These are phyloP conservation scores for Nibea coibor DNA, from an alignment of 2,113 vertebrate genomes.

Conservation along the genomic window DNA sequence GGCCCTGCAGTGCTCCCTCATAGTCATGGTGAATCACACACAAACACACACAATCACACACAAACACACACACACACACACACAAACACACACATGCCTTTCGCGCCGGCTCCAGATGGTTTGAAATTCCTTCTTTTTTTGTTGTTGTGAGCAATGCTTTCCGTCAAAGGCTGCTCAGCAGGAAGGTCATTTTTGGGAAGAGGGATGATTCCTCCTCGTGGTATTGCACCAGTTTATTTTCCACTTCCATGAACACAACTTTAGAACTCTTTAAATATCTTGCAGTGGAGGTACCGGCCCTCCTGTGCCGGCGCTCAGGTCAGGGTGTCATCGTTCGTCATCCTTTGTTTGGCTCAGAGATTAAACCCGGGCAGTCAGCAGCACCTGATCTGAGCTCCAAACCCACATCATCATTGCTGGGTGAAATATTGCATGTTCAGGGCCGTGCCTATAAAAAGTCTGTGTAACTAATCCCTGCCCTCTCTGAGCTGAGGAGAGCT, in stretches of 20 bases:
- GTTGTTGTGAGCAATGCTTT: conserved; percentile 53
- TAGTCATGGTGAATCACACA: conserved; percentile 38
- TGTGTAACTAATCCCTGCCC: conserved; percentile 60
- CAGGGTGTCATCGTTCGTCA: conserved; percentile 41
- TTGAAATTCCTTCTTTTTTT: conserved; percentile 44
- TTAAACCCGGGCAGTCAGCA: conserved; percentile 49
- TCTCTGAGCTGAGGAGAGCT: conserved; percentile 42
- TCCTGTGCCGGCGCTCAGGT: background rate
- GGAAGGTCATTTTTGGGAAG: conserved; percentile 49
- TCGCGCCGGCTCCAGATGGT: conserved; percentile 45
- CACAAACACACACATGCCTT: background rate
- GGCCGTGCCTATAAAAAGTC: conserved; percentile 25
- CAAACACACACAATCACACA: conserved; percentile 17
- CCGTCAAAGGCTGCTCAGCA: conserved; percentile 45
- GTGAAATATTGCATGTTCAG: conserved; percentile 63
- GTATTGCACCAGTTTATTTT: conserved; percentile 2
- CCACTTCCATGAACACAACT: background rate
- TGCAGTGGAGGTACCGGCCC: background rate
- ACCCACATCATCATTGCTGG: conserved; percentile 28
- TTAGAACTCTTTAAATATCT: background rate
- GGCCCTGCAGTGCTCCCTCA: conserved; percentile 28
- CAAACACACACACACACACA: conserved; percentile 7
- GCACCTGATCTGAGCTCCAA: conserved; percentile 54
- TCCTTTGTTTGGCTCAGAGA: conserved; percentile 23
- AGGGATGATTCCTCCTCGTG: conserved; percentile 1